Percentiles rank a stretch among this genome's conserved stretches.
Conservation (phyloP, 2,797 vertebrate species). For the Hydrocynus forskahlii region DNA sequence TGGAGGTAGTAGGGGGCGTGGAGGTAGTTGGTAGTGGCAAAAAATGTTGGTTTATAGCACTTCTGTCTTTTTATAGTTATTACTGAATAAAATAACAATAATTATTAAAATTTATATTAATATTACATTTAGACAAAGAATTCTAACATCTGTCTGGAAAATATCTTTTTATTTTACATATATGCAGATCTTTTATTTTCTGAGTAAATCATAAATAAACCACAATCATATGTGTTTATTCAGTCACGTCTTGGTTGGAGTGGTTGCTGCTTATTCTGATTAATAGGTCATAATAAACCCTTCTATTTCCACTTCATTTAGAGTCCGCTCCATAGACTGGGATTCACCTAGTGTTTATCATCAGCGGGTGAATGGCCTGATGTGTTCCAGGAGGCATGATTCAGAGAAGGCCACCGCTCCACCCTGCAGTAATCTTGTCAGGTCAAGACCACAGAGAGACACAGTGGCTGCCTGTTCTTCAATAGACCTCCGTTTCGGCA, state of each 20-base stretch:
- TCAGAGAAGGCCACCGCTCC: slow-evolving; percentile 1
- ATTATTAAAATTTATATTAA: too few species aligned
- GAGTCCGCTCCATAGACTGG: not conserved
- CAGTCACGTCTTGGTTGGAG: not conserved
- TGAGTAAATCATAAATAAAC: not conserved
- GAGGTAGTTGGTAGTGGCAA: too few species aligned
- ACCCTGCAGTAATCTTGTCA: slow-evolving; percentile 45
- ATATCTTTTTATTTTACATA: not conserved
- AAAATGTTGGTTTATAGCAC: too few species aligned
- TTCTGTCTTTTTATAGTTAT: too few species aligned
- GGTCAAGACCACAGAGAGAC: slow-evolving; percentile 26
- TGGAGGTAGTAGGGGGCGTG: too few species aligned
- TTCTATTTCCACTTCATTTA: not conserved
- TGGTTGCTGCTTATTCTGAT: not conserved
- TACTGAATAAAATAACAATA: too few species aligned
- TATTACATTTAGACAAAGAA: too few species aligned
- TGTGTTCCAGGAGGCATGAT: not conserved
- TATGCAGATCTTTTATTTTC: not conserved
- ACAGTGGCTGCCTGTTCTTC: slow-evolving; percentile 40
- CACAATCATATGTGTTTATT: not conserved
- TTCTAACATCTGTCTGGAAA: too few species aligned
- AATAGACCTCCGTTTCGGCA: slow-evolving; percentile 44
- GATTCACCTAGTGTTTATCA: not conserved
- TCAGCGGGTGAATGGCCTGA: not conserved
- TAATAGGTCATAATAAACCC: not conserved